Evolutionary conservation across 2,113 vertebrate genomes (phyloP), one percentile per base, ranked within the genome.

Genomic region (Colistium nudipinnis): DNA sequence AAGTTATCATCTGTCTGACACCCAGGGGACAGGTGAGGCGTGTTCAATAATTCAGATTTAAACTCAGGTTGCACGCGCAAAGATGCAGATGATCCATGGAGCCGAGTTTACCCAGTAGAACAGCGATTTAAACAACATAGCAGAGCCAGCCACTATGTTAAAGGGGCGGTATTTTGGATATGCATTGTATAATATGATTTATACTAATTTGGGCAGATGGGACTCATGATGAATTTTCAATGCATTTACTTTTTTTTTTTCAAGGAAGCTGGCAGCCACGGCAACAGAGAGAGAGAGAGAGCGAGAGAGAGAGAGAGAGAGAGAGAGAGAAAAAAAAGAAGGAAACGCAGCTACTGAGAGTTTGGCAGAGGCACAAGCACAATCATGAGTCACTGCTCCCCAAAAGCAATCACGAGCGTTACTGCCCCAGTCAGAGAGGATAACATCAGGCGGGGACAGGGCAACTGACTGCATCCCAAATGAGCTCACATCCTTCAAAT

Each of bases 301-400:
- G 3, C n/a, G 3, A 41, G 16, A 41, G 30, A 31, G 30, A 7
- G 36, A 35, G 3, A 70, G 33, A 70, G 30, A 31, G 3, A 41
- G 16, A 41, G 30, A 31, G 30, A 7, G 36, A 35, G 3, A n/a
- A n/a, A n/a, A n/a, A n/a, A 70, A 45, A 59, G 60, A 7, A 64
- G 69, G 72, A 82, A 83, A 76, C 67, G 28, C 67, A 60, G 56
- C 63, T 48, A 39, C 61, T 53, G 72, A 72, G 81, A 68, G 49
- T 80, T 78, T 87, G 88, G 72, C 84, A 72, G 76, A 28, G 1
- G 52, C 56, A 70, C 51, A 69, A 45, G 70, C 25, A 31, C 82
- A 73, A 84, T 68, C 70, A 83, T 90, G 86, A 91, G 81, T 87
- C 87, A 88, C 81, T 74, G 75, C 72, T 85, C 78, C 83, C 83